Percentiles rank a stretch among this genome's conserved stretches.
phyloP scores from a whole-genome alignment of 2,113 vertebrate genomes.

The Ammodytes dubius region DNA sequence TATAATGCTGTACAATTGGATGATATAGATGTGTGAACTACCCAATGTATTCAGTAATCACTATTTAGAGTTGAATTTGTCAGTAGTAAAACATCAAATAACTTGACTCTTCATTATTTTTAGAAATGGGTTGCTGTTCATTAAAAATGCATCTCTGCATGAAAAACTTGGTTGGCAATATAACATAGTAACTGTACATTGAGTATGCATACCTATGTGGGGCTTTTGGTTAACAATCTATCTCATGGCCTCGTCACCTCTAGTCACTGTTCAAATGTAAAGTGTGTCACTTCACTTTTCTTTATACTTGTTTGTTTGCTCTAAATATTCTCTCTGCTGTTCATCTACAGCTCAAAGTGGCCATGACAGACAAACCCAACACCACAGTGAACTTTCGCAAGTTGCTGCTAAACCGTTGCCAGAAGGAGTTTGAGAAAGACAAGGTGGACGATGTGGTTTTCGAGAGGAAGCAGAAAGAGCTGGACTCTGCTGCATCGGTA shows the following conservation, averaged over 20 bases:
- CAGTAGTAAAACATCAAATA: neutral
- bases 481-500: conserved; percentile 93
- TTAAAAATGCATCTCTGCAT: neutral
- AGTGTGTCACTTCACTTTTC: neutral
- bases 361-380: conserved; percentile 95
- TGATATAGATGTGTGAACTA: neutral
- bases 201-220: neutral
- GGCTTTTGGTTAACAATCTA: neutral
- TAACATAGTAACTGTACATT: neutral
- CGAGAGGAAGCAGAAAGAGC: conserved; percentile 97
- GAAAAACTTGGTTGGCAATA: neutral
- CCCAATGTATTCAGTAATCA: neutral
- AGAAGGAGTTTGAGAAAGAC: conserved; percentile 99
- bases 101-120: neutral
- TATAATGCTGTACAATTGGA: neutral
- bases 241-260: neutral
- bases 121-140: neutral
- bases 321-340: neutral
- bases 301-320: neutral
- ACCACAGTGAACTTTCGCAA: conserved; percentile 97
- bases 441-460: conserved; percentile 97
- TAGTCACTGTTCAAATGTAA: neutral
- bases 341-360: conserved; percentile 88
- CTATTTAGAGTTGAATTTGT: neutral
- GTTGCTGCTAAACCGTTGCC: conserved; percentile 95